These are phyloP conservation scores for Erpornis zantholeuca DNA, from an alignment of 2,113 vertebrate genomes.

Conservation along the genomic window DNA sequence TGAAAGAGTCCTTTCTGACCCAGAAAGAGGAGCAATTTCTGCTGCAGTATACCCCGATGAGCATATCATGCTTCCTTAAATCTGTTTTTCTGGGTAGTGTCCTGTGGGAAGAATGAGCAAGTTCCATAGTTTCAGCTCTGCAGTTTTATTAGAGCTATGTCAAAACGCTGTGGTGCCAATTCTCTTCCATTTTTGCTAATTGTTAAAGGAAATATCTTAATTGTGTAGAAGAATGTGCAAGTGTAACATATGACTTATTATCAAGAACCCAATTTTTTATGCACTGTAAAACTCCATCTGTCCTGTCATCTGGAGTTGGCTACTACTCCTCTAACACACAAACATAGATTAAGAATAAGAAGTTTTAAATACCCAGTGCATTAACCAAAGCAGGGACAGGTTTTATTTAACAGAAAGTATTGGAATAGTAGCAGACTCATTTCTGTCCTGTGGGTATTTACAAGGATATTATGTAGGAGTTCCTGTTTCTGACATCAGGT, in stretches of 20 bases:
- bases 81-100: slow-evolving; percentile 23
- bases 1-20: background rate
- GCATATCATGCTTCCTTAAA: background rate
- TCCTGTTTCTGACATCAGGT: background rate
- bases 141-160: slow-evolving; percentile 21
- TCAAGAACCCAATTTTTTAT: slow-evolving; percentile 13
- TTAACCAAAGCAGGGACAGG: slow-evolving; percentile 15
- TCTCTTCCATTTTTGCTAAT: slow-evolving; percentile 17
- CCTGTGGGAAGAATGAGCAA: slow-evolving; percentile 4
- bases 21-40: background rate
- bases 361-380: slow-evolving; percentile 25
- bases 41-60: background rate
- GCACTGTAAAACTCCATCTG: slow-evolving; percentile 63
- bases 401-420: background rate
- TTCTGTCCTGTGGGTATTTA: background rate
- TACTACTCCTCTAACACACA: slow-evolving; percentile 24
- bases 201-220: slow-evolving; percentile 50
- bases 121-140: background rate
- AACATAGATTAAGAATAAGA: slow-evolving; percentile 20
- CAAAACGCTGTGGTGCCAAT: background rate
- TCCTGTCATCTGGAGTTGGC: slow-evolving; percentile 62
- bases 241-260: slow-evolving; percentile 56
- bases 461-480: background rate
- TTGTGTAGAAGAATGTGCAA: slow-evolving; percentile 40
- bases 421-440: background rate